Evolutionary conservation across 2,888 invertebrate genomes (phyloP).

Genomic region (Isoperla grammatica): DNA sequence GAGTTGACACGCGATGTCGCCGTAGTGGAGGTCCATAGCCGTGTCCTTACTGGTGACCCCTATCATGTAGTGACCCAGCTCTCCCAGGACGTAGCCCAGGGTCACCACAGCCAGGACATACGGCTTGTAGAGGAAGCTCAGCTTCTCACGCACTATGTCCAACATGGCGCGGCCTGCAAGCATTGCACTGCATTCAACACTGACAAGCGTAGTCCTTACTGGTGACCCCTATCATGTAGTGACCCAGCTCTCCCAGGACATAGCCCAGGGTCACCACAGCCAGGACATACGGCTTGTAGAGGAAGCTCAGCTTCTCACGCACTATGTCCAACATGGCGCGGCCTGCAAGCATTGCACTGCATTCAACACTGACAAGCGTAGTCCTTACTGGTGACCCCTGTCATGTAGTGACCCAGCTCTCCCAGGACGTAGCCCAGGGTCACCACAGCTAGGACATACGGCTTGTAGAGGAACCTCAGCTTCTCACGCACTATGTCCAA

Average conservation of each 20-base stretch:
- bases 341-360: too few species aligned
- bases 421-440: slow-evolving; percentile 80
- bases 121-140: slow-evolving; percentile 65
- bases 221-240: slow-evolving; percentile 69
- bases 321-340: background rate
- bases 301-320: slow-evolving; percentile 55
- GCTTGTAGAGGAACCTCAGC: slow-evolving; percentile 64
- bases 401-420: slow-evolving; percentile 82
- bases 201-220: slow-evolving; percentile 41
- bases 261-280: slow-evolving; percentile 76
- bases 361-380: too few species aligned
- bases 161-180: background rate
- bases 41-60: slow-evolving; percentile 57
- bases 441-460: slow-evolving; percentile 72
- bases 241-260: slow-evolving; percentile 79
- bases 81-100: slow-evolving; percentile 77
- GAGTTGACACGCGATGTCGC: slow-evolving; percentile 78
- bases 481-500: slow-evolving; percentile 43
- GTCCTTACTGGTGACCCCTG: slow-evolving; percentile 54
- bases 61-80: slow-evolving; percentile 82
- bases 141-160: slow-evolving; percentile 45
- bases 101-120: slow-evolving; percentile 76
- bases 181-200: too few species aligned
- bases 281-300: slow-evolving; percentile 74
- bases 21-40: slow-evolving; percentile 78